Evolutionary conservation across 2,888 invertebrate genomes (phyloP).

Genomic region (Netelia inedita): DNA sequence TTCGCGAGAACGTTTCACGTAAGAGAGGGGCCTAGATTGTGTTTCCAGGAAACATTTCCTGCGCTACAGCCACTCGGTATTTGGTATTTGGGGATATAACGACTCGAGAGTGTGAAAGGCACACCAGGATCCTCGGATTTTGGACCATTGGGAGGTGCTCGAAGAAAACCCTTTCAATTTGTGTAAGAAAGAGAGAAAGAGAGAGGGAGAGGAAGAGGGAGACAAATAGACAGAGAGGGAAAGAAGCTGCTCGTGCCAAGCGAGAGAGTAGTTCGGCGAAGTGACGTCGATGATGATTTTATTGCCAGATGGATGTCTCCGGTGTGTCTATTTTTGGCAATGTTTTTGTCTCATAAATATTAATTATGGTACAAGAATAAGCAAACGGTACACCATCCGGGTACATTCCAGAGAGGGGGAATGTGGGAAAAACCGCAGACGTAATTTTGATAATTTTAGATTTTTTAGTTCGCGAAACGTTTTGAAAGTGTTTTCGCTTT

Average conservation of each 20-base stretch:
- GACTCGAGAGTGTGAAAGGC: conserved; percentile 43
- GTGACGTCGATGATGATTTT: conserved; percentile 4
- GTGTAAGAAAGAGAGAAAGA: too few species aligned
- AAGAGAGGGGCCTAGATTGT: conserved; percentile 52
- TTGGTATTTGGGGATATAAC: conserved; percentile 7
- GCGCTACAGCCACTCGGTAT: conserved; percentile 24
- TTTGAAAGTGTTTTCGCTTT: not conserved
- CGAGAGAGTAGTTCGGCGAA: not conserved
- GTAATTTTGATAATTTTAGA: not conserved
- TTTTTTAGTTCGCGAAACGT: not conserved
- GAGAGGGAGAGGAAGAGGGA: too few species aligned
- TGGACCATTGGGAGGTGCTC: not conserved
- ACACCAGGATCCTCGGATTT: not conserved
- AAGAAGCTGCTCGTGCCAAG: not conserved
- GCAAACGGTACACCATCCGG: conserved; percentile 11
- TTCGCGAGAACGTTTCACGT: conserved; percentile 55
- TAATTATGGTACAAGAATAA: conserved; percentile 52
- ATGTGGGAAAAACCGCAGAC: not conserved
- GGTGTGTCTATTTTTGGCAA: conserved; percentile 40
- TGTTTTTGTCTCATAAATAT: conserved; percentile 51
- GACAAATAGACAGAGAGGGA: not conserved
- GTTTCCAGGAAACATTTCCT: conserved; percentile 65
- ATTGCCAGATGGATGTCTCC: conserved; percentile 37
- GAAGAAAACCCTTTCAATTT: not conserved
- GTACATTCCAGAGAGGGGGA: not conserved